phyloP scores from a whole-genome alignment of 2,797 vertebrate species.

The Anisognathus igniventris region DNA sequence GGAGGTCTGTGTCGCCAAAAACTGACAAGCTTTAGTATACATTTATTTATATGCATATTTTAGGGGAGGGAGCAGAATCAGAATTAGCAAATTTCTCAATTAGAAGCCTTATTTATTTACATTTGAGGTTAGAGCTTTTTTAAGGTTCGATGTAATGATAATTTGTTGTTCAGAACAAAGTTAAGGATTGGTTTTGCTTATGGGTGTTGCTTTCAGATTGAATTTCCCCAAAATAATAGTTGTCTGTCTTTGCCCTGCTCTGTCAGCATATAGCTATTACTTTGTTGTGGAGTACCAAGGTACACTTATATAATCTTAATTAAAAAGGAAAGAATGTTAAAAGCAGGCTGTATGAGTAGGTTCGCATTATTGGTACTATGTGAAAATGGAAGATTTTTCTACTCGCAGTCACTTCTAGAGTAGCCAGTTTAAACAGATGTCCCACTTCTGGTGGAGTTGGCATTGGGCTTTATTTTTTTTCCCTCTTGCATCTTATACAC shows the following conservation, averaged over 20 bases:
- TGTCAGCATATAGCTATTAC: background rate
- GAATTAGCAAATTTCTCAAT: background rate
- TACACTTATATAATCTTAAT: background rate
- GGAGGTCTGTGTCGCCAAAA: background rate
- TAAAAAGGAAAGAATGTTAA: background rate
- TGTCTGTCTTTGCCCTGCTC: background rate
- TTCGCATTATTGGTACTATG: background rate
- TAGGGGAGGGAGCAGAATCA: rapidly evolving
- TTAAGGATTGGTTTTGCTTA: background rate
- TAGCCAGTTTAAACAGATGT: background rate
- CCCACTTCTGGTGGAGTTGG: background rate
- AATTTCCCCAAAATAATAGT: background rate
- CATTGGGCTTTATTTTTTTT: background rate
- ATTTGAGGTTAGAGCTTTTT: background rate
- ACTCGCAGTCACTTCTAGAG: background rate
- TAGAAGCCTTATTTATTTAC: background rate
- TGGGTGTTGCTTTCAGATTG: background rate
- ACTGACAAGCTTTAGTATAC: background rate
- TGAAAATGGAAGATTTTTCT: background rate
- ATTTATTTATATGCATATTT: background rate
- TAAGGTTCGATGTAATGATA: background rate
- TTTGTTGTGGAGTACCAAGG: background rate
- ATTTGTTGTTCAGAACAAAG: background rate
- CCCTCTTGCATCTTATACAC: background rate
- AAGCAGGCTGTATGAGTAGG: background rate